Conservation (phyloP, 1,140 invertebrate genomes). For the Sminthurinus signatus region DNA sequence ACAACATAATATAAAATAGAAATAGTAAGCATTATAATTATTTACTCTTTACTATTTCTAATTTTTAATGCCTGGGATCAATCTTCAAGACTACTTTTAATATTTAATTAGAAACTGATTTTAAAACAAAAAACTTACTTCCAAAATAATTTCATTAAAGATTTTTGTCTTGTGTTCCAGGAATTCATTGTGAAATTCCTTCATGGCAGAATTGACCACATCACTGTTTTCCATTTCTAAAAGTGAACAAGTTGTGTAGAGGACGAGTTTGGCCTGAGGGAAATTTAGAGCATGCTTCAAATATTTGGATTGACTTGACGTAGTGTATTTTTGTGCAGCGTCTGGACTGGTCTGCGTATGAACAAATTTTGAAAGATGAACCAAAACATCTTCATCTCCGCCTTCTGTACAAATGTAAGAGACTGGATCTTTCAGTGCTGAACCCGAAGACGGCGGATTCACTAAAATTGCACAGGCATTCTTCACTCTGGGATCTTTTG, state of each 20-base stretch:
- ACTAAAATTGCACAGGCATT: slow-evolving; percentile 27
- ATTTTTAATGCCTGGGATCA: no score
- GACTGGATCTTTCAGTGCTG: slow-evolving; percentile 33
- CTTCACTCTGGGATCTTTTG: slow-evolving; percentile 21
- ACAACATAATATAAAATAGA: no score
- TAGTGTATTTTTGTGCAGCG: background rate
- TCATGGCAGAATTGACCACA: slow-evolving; percentile 15
- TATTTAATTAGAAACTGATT: no score
- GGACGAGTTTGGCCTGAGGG: slow-evolving; percentile 21
- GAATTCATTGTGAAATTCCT: background rate
- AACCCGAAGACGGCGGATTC: slow-evolving; percentile 31
- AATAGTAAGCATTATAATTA: no score
- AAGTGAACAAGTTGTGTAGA: slow-evolving; percentile 34
- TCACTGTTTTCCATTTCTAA: slow-evolving; percentile 22
- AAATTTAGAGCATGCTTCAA: slow-evolving; percentile 26
- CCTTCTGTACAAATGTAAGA: slow-evolving; percentile 33
- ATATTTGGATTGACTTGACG: slow-evolving; percentile 15
- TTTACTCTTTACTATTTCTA: no score
- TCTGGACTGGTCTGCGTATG: slow-evolving; percentile 2
- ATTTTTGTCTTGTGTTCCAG: background rate
- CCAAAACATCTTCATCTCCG: slow-evolving; percentile 24
- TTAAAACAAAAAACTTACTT: no score
- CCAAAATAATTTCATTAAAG: slow-evolving; percentile 2
- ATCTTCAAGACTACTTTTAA: no score
- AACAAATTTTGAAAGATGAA: slow-evolving; percentile 19